Conservation (phyloP, 2,888 invertebrate genomes). For the Asteroscopus sphinx region DNA sequence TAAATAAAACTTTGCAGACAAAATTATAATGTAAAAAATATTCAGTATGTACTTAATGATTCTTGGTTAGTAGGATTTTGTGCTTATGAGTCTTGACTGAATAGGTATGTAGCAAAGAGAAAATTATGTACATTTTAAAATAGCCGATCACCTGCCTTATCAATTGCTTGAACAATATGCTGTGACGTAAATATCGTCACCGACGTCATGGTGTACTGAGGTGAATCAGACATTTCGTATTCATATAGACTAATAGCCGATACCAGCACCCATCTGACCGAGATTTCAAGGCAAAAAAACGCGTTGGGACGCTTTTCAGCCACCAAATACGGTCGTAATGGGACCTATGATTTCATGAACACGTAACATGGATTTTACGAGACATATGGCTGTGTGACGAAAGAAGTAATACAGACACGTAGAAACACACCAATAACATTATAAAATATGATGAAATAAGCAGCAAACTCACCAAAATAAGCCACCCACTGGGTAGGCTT, state of each 20-base stretch:
- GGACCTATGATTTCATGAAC: conserved; percentile 16
- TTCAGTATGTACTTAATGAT: too few species aligned
- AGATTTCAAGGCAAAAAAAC: conserved; percentile 54
- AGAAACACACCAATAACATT: conserved; percentile 19
- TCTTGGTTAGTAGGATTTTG: background rate
- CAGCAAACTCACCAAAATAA: conserved; percentile 90
- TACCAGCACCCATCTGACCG: conserved; percentile 24
- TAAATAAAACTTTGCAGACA: too few species aligned
- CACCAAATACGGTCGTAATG: conserved; percentile 23
- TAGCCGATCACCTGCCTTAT: conserved; percentile 10
- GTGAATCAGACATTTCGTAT: conserved; percentile 58
- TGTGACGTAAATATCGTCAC: conserved; percentile 71
- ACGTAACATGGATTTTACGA: conserved; percentile 12
- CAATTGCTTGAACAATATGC: conserved; percentile 26
- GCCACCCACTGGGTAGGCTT: conserved; percentile 95
- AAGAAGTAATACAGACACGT: conserved; percentile 16
- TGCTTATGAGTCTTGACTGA: background rate
- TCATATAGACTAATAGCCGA: conserved; percentile 25
- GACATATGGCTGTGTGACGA: conserved; percentile 17
- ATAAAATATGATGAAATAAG: conserved; percentile 49
- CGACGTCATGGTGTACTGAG: conserved; percentile 55
- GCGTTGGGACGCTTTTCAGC: conserved; percentile 19
- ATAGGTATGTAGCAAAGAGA: background rate
- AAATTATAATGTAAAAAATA: too few species aligned
- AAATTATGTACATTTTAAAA: background rate